phyloP scores from a whole-genome alignment of 2,888 invertebrate genomes.

The Morpho achilles region DNA sequence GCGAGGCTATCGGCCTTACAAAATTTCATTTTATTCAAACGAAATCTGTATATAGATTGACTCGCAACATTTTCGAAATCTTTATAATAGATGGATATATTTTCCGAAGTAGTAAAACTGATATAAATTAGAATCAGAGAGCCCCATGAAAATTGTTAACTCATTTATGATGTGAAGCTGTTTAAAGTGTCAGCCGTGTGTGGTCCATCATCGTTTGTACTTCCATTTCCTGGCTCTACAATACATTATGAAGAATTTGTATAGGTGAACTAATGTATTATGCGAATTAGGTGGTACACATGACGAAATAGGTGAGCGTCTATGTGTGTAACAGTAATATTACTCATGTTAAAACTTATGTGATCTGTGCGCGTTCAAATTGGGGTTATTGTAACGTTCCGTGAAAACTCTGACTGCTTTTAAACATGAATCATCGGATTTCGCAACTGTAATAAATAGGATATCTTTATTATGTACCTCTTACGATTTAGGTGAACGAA shows the following conservation, averaged over 20 bases:
- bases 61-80: not conserved
- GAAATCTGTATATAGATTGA: not conserved
- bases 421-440: constrained; percentile 4
- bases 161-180: no score
- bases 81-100: no score
- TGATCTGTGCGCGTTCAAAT: constrained; percentile 3
- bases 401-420: constrained; percentile 1
- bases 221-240: not conserved
- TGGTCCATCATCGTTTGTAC: not conserved
- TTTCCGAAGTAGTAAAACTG: no score
- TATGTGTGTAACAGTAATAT: constrained; percentile 2
- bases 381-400: constrained; percentile 3
- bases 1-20: not conserved
- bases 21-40: not conserved
- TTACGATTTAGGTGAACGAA: no score
- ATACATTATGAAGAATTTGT: not conserved
- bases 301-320: constrained; percentile 5
- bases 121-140: no score
- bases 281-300: constrained; percentile 8
- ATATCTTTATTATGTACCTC: no score
- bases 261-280: not conserved
- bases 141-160: not conserved
- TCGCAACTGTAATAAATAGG: not conserved
- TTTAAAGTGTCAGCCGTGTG: no score
- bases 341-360: constrained; percentile 8